phyloP scores from a whole-genome alignment of 1,140 invertebrate genomes.

The Drosophila quadrilineata region DNA sequence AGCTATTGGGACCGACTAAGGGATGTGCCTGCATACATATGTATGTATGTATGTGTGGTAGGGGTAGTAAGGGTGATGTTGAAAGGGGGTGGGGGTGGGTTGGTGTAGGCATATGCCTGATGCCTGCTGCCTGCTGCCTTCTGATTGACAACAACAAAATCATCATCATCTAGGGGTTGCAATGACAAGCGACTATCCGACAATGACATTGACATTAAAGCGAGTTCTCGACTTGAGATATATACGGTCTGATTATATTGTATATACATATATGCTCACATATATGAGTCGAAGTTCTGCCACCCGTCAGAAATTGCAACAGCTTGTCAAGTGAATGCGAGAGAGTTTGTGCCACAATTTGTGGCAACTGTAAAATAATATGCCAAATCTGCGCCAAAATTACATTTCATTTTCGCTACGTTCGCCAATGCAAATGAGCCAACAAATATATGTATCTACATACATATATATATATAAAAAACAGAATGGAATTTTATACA shows the following conservation, averaged over 20 bases:
- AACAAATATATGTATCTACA: background rate
- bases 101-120: background rate
- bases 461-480: background rate
- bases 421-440: constrained; percentile 44
- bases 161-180: constrained; percentile 46
- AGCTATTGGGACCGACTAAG: constrained; percentile 58
- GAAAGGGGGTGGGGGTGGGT: background rate
- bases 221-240: constrained; percentile 39
- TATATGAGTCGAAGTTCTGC: background rate
- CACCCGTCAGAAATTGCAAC: constrained; percentile 40
- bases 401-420: constrained; percentile 50
- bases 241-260: too few species aligned
- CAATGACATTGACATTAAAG: constrained; percentile 52
- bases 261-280: background rate
- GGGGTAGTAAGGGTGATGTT: background rate
- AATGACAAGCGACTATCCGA: constrained; percentile 57
- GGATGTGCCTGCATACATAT: constrained; percentile 29
- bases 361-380: constrained; percentile 61
- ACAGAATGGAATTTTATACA: constrained; percentile 14
- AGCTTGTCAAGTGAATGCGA: constrained; percentile 50
- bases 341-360: constrained; percentile 27
- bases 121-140: too few species aligned
- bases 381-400: constrained; percentile 76
- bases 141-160: too few species aligned
- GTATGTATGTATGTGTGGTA: background rate